These are phyloP conservation scores for Bombus turneri DNA, from an alignment of 1,140 invertebrate species.

Conservation along the genomic window DNA sequence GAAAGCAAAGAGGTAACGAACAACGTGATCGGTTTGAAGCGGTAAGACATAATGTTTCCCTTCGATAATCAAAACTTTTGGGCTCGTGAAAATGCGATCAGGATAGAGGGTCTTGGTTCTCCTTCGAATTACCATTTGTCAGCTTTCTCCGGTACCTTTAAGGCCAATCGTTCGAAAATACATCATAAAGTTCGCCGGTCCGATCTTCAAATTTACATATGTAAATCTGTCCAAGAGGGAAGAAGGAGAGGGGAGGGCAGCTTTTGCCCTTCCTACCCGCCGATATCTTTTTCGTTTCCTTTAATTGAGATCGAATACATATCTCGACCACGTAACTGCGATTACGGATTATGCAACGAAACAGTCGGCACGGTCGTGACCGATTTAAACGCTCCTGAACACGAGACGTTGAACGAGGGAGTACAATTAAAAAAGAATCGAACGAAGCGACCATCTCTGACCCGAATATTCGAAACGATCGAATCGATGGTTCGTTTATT, in stretches of 20 bases:
- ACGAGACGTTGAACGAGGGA: slow-evolving; percentile 5
- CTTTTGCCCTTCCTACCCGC: slow-evolving; percentile 18
- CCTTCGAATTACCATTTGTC: slow-evolving; percentile 26
- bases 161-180: slow-evolving; percentile 24
- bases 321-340: slow-evolving; percentile 27
- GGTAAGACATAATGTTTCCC: neutral
- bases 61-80: neutral
- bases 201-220: slow-evolving; percentile 38
- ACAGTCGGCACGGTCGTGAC: slow-evolving; percentile 4
- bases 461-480: slow-evolving; percentile 7
- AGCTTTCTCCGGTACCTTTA: slow-evolving; percentile 32
- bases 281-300: slow-evolving; percentile 30
- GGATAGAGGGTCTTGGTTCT: neutral
- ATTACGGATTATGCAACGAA: slow-evolving; percentile 41
- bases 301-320: slow-evolving; percentile 47
- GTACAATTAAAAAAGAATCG: slow-evolving; percentile 16
- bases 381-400: slow-evolving; percentile 27
- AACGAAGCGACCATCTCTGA: slow-evolving; percentile 15
- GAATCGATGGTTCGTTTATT: neutral
- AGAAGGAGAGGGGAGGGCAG: neutral
- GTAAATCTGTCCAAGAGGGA: slow-evolving; percentile 17
- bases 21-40: no score
- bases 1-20: neutral
- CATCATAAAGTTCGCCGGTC: slow-evolving; percentile 13
- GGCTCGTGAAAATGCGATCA: neutral